These are phyloP conservation scores for Phaenicophaeus curvirostris DNA, from an alignment of 2,797 vertebrate species.

Conservation along the genomic window DNA sequence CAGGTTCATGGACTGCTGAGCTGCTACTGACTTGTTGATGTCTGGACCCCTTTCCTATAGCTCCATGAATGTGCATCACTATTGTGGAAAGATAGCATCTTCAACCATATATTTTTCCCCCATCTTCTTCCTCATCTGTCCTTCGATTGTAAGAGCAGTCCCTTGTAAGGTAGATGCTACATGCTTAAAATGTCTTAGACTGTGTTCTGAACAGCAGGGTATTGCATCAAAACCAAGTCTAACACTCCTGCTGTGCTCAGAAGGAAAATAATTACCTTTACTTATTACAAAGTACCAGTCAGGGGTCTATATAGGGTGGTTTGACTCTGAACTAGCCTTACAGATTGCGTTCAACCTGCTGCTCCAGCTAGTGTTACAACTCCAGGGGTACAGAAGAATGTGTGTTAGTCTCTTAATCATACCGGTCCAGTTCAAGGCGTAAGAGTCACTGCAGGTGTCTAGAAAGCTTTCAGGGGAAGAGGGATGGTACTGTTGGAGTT, in stretches of 20 bases:
- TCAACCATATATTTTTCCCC: background rate
- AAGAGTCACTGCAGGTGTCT: background rate
- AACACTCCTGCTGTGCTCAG: background rate
- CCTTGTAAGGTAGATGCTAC: background rate
- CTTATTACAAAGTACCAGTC: background rate
- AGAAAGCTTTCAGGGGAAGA: background rate
- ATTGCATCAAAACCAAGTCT: background rate
- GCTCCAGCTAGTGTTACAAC: background rate
- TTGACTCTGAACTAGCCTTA: background rate
- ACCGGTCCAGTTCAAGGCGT: background rate
- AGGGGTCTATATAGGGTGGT: accelerated
- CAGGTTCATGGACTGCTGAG: background rate
- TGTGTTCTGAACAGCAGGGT: background rate
- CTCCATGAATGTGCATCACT: background rate
- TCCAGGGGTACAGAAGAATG: background rate
- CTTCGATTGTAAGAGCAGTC: background rate
- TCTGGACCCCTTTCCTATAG: background rate
- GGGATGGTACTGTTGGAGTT: background rate
- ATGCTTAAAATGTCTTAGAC: background rate
- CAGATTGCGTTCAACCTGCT: background rate
- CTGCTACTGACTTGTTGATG: background rate
- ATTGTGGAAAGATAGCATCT: background rate
- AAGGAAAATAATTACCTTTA: background rate
- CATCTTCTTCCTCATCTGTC: background rate
- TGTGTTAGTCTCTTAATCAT: background rate